These are phyloP conservation scores for Drosophila nigritarsus DNA, from an alignment of 2,888 invertebrate species.

Conservation along the genomic window DNA sequence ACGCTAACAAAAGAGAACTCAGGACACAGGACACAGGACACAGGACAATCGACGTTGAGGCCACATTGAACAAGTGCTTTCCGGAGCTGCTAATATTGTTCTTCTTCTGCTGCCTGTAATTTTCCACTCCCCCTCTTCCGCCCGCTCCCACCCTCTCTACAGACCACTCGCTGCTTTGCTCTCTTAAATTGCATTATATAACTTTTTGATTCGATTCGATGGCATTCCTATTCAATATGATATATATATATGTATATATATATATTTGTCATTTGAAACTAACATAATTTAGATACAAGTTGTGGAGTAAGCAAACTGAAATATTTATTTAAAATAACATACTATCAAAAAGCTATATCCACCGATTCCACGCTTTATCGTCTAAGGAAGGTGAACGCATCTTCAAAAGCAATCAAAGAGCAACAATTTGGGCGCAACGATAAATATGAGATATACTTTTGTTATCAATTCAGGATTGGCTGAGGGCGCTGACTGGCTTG, in stretches of 20 bases:
- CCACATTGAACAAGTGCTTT: conserved; percentile 51
- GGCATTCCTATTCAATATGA: neutral
- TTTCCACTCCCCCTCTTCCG: neutral
- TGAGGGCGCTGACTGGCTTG: too few relatives aligned
- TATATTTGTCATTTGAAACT: too few relatives aligned
- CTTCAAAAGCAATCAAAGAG: too few relatives aligned
- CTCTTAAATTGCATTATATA: conserved; percentile 39
- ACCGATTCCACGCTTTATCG: too few relatives aligned
- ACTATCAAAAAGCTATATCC: too few relatives aligned
- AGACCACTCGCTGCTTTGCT: neutral
- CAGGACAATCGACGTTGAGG: conserved; percentile 42
- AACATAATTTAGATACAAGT: too few relatives aligned
- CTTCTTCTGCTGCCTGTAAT: neutral
- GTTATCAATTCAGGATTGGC: too few relatives aligned
- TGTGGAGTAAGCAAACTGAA: too few relatives aligned
- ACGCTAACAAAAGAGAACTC: neutral
- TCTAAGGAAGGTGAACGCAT: too few relatives aligned
- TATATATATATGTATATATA: neutral
- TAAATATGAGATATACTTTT: too few relatives aligned
- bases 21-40: neutral
- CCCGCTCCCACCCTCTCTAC: neutral
- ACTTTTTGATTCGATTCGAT: conserved; percentile 18
- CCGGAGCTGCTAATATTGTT: conserved; percentile 35
- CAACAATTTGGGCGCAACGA: too few relatives aligned
- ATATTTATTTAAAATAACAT: too few relatives aligned